Percentiles rank a stretch among this genome's conserved stretches.
Conservation (phyloP, 2,888 invertebrate genomes). For the Glyphotaelius pellucidus region DNA sequence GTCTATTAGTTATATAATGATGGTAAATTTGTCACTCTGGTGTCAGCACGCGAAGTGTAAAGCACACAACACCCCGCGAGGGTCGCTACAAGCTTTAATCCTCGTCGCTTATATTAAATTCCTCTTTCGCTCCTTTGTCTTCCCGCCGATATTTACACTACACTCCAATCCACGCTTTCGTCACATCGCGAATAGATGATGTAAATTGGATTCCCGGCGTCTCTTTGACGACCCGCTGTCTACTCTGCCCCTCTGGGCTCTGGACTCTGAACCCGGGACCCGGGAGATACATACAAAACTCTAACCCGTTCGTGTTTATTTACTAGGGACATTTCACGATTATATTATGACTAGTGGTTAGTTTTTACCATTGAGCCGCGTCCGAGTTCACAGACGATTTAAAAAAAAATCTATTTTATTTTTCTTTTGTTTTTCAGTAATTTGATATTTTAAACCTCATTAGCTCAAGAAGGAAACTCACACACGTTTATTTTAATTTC, state of each 20-base stretch:
- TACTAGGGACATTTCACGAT: not conserved
- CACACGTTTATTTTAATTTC: too few relatives aligned
- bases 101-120: slow-evolving; percentile 3
- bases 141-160: slow-evolving; percentile 43
- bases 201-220: slow-evolving; percentile 51
- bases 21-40: not conserved
- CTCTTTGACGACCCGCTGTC: slow-evolving; percentile 36
- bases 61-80: not conserved
- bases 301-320: not conserved
- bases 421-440: too few relatives aligned
- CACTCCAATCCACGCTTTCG: slow-evolving; percentile 50
- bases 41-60: not conserved
- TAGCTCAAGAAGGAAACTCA: not conserved
- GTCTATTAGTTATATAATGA: not conserved
- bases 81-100: not conserved
- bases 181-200: slow-evolving; percentile 52
- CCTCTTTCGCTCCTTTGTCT: not conserved
- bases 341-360: not conserved
- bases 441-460: not conserved
- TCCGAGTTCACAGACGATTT: too few relatives aligned
- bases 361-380: not conserved
- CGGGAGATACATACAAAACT: not conserved
- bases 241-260: slow-evolving; percentile 11
- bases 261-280: slow-evolving; percentile 24
- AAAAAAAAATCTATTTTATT: too few relatives aligned